These are phyloP conservation scores for Magallana angulata DNA, from an alignment of 1,140 invertebrate species.

Conservation along the genomic window DNA sequence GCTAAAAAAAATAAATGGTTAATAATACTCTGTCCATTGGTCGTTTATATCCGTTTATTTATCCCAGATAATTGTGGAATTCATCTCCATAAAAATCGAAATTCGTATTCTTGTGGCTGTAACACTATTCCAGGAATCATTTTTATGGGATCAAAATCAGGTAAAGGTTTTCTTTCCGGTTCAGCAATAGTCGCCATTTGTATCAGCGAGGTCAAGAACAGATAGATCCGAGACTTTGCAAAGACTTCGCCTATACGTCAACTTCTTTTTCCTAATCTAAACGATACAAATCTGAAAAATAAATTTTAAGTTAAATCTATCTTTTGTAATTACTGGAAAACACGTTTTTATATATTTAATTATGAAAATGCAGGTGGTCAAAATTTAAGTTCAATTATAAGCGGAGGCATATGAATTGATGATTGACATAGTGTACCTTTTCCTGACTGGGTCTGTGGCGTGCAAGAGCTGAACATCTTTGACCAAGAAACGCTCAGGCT, in stretches of 20 bases:
- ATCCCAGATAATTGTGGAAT: too few relatives aligned
- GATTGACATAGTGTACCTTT: neutral
- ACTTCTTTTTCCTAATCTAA: conserved; percentile 26
- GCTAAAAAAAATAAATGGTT: too few relatives aligned
- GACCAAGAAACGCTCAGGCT: conserved; percentile 10
- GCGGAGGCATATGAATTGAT: neutral
- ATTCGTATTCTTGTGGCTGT: neutral
- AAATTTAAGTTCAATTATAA: too few relatives aligned
- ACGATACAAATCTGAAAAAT: neutral
- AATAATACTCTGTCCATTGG: too few relatives aligned
- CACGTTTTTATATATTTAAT: too few relatives aligned
- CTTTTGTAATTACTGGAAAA: too few relatives aligned
- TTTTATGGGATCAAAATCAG: neutral
- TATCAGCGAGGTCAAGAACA: neutral
- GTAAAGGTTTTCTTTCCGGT: neutral
- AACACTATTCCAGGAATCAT: neutral
- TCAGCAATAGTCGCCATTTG: neutral
- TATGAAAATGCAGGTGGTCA: neutral
- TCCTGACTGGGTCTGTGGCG: neutral
- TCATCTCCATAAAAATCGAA: neutral
- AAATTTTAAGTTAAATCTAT: too few relatives aligned
- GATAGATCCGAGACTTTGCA: conserved; percentile 18
- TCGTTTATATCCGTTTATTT: too few relatives aligned
- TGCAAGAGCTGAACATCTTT: neutral
- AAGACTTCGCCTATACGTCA: conserved; percentile 24